Base-by-base conservation (phyloP, 2,113 vertebrate genomes). In the Symphodus melops region DNA sequence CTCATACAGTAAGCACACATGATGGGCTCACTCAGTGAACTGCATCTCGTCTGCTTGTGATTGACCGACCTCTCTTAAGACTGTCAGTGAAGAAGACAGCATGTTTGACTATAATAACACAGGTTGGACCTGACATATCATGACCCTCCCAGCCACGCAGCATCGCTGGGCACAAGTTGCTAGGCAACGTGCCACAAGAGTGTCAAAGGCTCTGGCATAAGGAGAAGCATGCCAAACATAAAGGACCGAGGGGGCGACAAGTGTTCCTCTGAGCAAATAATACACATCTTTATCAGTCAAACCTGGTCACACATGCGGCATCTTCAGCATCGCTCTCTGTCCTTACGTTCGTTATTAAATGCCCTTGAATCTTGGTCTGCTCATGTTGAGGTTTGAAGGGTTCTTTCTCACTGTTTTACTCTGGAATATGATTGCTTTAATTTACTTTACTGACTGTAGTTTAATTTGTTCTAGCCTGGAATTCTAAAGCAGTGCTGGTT, bases 51-150 rank as follows among this genome's bases (percentile, higher is more conserved):
- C 73, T 21, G 44, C 19, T 48, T 28, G 54, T 51, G 73, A 88
- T 73, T 77, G 78, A 74, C 70, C 66, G 60, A 79, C 78, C 83
- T 74, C 62, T 64, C 62, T 44, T 12, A 69, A 83, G 82, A 82
- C 80, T 59, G 71, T 86, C 80, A 89, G 79, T 60, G 44, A 61
- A 54, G 62, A 65, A 80, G 91, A 85, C 89, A 84, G 85, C 65
- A 66, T 77, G 83, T 87, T 85, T 70, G 75, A 82, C 84, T 72
- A 75, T 89, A 91, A 93, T 92, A 91, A 86, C 78, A 75, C 82
- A 61, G 84, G 88, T 79, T 74, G 91, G 92, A 93, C 92, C 91
- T 88, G 90, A 93, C 91, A 87, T 70, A 77, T 85, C 72, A 68
- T 86, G 90, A 90, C 86, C 80, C 85, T 72, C 82, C 82, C 60